Percentiles rank a stretch among this genome's conserved stretches.
Evolutionary conservation across 2,113 vertebrate genomes (phyloP).

Genomic region (Oxygymnocypris stewartii): DNA sequence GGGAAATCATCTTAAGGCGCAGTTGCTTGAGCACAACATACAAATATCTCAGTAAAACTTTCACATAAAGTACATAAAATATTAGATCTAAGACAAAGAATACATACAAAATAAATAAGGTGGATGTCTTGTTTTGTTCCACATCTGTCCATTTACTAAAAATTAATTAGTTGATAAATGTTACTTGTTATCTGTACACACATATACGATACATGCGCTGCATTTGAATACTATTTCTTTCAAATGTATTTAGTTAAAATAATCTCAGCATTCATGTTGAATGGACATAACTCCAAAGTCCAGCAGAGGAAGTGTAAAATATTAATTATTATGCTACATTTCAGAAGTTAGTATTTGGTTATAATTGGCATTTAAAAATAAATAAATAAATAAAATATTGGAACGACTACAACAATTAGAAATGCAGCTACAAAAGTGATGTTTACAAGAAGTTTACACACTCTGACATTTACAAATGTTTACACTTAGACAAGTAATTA

Average conservation of each 20-base stretch:
- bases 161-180: background rate
- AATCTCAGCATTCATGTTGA: background rate
- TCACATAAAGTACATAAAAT: background rate
- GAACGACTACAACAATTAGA: background rate
- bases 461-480: conserved; percentile 7
- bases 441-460: background rate
- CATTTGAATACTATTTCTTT: background rate
- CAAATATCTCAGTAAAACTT: background rate
- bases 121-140: background rate
- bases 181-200: background rate
- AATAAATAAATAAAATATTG: background rate
- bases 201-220: background rate
- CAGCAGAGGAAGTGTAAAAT: conserved; percentile 1
- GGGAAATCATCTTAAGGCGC: no score
- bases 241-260: background rate
- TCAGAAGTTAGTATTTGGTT: conserved; percentile 16
- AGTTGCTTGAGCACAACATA: no score
- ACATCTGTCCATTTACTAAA: background rate
- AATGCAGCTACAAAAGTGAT: background rate
- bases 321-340: conserved; percentile 44
- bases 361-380: background rate
- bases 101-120: background rate
- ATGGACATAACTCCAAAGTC: background rate
- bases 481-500: background rate
- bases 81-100: background rate